Base-by-base conservation (phyloP, 2,888 invertebrate genomes). In the Machimus rusticus region DNA sequence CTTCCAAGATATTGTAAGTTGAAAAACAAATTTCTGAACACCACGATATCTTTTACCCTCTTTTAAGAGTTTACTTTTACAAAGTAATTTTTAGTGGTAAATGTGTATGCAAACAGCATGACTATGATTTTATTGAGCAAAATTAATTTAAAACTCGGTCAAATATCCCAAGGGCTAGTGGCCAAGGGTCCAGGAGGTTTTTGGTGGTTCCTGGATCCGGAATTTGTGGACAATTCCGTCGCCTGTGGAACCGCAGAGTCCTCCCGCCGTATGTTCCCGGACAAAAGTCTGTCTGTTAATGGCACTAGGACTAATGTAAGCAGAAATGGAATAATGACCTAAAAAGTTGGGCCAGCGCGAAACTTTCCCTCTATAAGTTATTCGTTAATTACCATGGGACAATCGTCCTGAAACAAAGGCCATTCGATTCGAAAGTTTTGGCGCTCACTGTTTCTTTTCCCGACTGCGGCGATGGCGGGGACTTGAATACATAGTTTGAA, bases 251-350 rank as follows among this genome's bases (percentile, higher is more conserved):
- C 66, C 66, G 12, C 66, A 66, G 66, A 46, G 8, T 8, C 12
- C 66, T 19, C 66, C 23, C 23, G 57, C 57, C 12, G 19, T 66
- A 66, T 66, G 23, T 76, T 12, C n/a, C 9, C 76, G 16, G 34
- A 76, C 37, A 76, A 19, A 76, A 76, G 16, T 76, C 76, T 34
- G 76, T 81, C 34, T 81, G 81, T 55, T 81, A 81, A 81, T 55
- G 81, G 55, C 51, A 81, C 31, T 43, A 9, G n/a, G 81, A 55
- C 51, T 51, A 81, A 81, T 81, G 81, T 81, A 81, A 81, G 46
- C 51, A 51, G 81, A 43, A 81, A 28, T 55, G 55, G 81, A 81
- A 81, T 81, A 81, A 81, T 55, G 51, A 81, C 55, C 55, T 51
- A 16, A n/a, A 81, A 81, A 51, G 28, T 81, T 55, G 31, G 23